Base-by-base conservation (phyloP, 2,797 vertebrate genomes). In the Eleutherodactylus coqui region DNA sequence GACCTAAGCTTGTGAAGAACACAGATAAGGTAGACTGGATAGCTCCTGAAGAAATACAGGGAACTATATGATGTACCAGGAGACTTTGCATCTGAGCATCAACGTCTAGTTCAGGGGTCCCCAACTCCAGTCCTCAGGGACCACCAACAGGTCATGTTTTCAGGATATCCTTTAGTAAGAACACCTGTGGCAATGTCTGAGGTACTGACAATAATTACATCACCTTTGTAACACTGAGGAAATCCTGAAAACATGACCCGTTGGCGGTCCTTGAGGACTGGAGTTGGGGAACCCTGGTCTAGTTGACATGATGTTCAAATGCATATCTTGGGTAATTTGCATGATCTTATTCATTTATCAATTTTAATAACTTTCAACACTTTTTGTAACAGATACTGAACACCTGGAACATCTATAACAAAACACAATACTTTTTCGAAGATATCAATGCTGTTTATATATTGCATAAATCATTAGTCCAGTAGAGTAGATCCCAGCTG, bases 1-100 rank as follows among this genome's bases (percentile, higher is more conserved):
- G 98, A 99, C 93, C 93, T 99, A 91, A 99, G 97, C 92, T 90
- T 90, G 79, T 87, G n/a, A 83, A 90, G 86, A 62, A 79, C 38
- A 43, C 27, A 6, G 16, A n/a, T 53, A 14, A 45, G 34, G 27
- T 43, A 21, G 27, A 79, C 69, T 43, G 8, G 24, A 76, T 62
- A 81, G 38, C 41, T 64, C 67, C 49, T 79, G 34, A 38, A 58
- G 51, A 62, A 75, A 47, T 47, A 34, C 36, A 45, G 13, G 27
- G 43, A 82, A 45, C 34, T 82, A 27, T 34, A 47, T 67, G 24
- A 27, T 73, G 38, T 43, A 43, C 13, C 24, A 49, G 58, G 67
- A 53, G 34, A n/a, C 27, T 21, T 13, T 60, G 24, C 27, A 10
- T 75, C 9, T 67, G 47, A 47, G 49, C n/a, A 69, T 36, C 11